These are phyloP conservation scores for Cepaea nemoralis DNA, from an alignment of 1,140 invertebrate species.

Conservation along the genomic window DNA sequence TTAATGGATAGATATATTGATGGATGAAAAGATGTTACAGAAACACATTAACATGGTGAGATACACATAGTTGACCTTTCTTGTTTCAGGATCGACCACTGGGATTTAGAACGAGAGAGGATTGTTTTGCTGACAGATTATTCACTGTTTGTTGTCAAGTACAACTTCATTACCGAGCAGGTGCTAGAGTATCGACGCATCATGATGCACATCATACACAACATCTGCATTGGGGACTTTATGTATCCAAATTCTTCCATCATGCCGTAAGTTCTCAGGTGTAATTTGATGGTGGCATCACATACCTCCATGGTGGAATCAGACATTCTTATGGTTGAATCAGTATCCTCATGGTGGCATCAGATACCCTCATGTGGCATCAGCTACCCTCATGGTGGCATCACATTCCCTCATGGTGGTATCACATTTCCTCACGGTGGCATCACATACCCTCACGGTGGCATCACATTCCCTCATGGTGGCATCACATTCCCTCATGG, in stretches of 20 bases:
- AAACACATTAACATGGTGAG: neutral
- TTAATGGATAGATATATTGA: constrained; percentile 1
- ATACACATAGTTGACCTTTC: neutral
- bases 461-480: no score
- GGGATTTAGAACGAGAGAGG: constrained; percentile 88
- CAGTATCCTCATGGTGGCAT: no score
- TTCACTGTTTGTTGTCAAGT: constrained; percentile 83
- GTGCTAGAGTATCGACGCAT: constrained; percentile 80
- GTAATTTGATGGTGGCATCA: no score
- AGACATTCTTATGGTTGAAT: no score
- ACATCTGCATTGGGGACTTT: constrained; percentile 81
- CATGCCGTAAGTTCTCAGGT: constrained; percentile 80
- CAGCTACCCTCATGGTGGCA: no score
- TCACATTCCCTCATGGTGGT: no score
- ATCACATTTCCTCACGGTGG: no score
- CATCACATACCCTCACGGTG: no score
- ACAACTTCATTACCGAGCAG: constrained; percentile 86
- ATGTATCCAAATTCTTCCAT: constrained; percentile 83
- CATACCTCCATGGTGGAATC: no score
- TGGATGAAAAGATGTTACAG: neutral
- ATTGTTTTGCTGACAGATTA: constrained; percentile 81
- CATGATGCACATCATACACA: constrained; percentile 78
- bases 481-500: no score
- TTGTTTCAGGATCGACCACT: constrained; percentile 79
- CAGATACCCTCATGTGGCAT: no score